A percentile compares a stretch with the other conserved stretches of the same genome.
phyloP scores from a whole-genome alignment of 2,113 vertebrate genomes.

The Lagopus muta region DNA sequence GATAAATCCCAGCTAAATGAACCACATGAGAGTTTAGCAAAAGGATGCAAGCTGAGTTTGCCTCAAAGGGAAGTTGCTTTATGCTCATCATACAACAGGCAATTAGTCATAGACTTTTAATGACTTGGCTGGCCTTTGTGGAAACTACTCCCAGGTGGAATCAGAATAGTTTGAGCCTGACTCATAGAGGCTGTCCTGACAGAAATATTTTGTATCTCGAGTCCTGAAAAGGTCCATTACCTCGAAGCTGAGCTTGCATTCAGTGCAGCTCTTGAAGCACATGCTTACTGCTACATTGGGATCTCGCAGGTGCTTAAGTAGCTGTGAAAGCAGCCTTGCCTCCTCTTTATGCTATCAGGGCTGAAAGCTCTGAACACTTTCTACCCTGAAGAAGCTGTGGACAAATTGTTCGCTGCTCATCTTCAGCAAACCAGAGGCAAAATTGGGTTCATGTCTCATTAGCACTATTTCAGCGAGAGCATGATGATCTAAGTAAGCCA shows the following conservation, averaged over 20 bases:
- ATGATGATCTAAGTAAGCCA: not conserved
- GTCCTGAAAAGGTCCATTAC: not conserved
- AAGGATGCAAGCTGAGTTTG: not conserved
- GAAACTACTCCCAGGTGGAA: constrained; percentile 37
- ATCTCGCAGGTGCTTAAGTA: constrained; percentile 1
- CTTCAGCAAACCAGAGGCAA: not conserved
- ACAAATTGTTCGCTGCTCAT: not conserved
- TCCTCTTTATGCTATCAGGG: not conserved
- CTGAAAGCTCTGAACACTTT: not conserved
- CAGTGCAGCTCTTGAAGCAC: not conserved
- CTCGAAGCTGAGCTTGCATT: not conserved
- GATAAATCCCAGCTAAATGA: not conserved
- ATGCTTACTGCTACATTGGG: not conserved
- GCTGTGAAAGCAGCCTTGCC: not conserved
- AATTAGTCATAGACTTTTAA: constrained; percentile 51
- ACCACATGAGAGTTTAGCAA: not conserved
- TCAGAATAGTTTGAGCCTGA: not conserved
- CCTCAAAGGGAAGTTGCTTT: not conserved
- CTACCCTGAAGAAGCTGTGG: not conserved
- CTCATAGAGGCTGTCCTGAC: not conserved
- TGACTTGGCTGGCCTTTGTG: constrained; percentile 45
- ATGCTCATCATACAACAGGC: not conserved
- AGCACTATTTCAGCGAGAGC: not conserved
- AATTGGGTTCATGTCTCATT: not conserved
- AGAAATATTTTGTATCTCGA: not conserved